phyloP scores from a whole-genome alignment of 2,888 invertebrate species.

The Rhabditoides inermis region DNA sequence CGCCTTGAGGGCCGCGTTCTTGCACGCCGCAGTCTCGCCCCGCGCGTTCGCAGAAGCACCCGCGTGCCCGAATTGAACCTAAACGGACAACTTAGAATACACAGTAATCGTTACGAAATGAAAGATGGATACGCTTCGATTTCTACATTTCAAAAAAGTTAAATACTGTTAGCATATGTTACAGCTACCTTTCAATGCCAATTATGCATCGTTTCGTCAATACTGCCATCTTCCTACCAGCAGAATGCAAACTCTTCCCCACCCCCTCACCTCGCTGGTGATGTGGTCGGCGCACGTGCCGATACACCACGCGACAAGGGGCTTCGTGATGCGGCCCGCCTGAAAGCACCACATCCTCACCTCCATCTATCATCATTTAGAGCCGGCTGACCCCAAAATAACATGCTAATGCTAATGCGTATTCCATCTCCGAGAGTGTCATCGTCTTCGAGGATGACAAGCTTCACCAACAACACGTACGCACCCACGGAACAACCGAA shows the following conservation, averaged over 20 bases:
- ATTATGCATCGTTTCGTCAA: too few relatives aligned
- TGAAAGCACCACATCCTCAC: constrained; percentile 56
- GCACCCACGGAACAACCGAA: too few relatives aligned
- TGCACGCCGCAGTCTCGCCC: constrained; percentile 81
- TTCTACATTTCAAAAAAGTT: background rate
- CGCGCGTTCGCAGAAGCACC: constrained; percentile 93
- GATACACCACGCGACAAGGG: constrained; percentile 96
- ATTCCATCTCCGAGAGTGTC: too few relatives aligned
- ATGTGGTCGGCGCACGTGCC: constrained; percentile 65
- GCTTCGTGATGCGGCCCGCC: constrained; percentile 68
- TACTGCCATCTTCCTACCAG: background rate
- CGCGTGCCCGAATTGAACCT: constrained; percentile 97
- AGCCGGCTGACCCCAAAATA: too few relatives aligned
- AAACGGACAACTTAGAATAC: background rate
- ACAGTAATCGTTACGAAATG: background rate
- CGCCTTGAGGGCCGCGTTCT: constrained; percentile 73
- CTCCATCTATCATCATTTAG: too few relatives aligned
- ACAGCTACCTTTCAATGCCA: too few relatives aligned
- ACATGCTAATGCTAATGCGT: too few relatives aligned
- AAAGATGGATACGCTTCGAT: background rate
- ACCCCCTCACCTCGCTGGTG: constrained; percentile 55
- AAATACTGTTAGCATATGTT: too few relatives aligned
- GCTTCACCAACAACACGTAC: too few relatives aligned
- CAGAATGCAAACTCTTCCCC: background rate
- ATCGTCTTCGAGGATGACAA: too few relatives aligned